These are phyloP conservation scores for Collichthys lucidus DNA, from an alignment of 2,113 vertebrate species.

Conservation along the genomic window DNA sequence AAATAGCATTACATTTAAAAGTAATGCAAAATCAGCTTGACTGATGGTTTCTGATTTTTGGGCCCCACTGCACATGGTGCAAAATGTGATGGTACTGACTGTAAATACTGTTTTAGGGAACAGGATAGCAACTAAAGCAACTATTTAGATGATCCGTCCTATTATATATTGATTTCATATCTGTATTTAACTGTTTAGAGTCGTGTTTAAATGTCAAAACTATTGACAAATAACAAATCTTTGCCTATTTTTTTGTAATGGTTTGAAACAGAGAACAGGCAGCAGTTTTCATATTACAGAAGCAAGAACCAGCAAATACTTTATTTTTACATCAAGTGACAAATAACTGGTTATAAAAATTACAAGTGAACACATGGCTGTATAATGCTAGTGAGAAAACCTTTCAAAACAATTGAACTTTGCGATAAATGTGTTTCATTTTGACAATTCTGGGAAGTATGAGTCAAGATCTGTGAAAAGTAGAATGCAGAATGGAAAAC, in stretches of 20 bases:
- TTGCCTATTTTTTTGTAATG: neutral
- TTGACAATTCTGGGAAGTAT: conserved; percentile 38
- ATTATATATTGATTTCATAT: neutral
- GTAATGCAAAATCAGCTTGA: too few relatives aligned
- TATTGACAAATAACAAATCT: neutral
- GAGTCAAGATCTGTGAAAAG: conserved; percentile 28
- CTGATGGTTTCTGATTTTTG: too few relatives aligned
- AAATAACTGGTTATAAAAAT: neutral
- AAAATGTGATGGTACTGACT: neutral
- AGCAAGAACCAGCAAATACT: neutral
- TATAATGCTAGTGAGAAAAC: neutral
- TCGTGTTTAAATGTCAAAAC: too few relatives aligned
- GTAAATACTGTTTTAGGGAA: neutral
- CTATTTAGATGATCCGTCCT: neutral
- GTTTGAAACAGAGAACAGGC: neutral
- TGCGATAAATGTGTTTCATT: conserved; percentile 10
- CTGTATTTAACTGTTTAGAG: neutral
- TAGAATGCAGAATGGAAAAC: conserved; percentile 43
- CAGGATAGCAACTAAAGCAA: neutral
- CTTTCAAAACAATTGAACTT: neutral
- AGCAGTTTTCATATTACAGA: neutral
- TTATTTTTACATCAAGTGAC: neutral
- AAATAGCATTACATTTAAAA: too few relatives aligned
- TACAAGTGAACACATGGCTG: neutral
- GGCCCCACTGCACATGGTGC: neutral